phyloP scores from a whole-genome alignment of 2,888 invertebrate genomes.

The Agonopterix alstromeriana region DNA sequence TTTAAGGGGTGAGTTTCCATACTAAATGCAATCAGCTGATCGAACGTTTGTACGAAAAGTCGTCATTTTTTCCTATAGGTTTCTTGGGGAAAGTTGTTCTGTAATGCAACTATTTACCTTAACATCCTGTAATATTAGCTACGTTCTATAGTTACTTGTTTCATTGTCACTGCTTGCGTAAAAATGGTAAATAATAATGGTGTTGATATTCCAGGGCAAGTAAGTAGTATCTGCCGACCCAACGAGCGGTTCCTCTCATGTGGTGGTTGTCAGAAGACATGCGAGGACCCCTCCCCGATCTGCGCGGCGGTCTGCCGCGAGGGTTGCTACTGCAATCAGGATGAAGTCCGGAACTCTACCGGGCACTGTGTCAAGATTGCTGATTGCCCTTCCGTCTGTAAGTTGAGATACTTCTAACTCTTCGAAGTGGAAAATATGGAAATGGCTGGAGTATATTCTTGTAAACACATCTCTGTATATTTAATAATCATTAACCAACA shows the following conservation, averaged over 20 bases:
- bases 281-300: constrained; percentile 36
- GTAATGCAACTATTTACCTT: no score
- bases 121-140: no score
- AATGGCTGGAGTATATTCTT: not conserved
- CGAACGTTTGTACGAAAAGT: no score
- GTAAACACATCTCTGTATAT: no score
- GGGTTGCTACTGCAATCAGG: constrained; percentile 50
- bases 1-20: no score
- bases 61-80: no score
- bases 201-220: constrained; percentile 32
- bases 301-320: constrained; percentile 39
- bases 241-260: constrained; percentile 44
- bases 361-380: constrained; percentile 44
- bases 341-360: constrained; percentile 34
- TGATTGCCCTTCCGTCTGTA: constrained; percentile 39
- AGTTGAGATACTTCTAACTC: constrained; percentile 12
- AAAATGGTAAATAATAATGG: no score
- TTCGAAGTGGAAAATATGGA: not conserved
- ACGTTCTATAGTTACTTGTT: no score
- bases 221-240: constrained; percentile 35
- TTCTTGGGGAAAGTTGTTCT: no score
- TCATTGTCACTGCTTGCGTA: no score
- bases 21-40: no score
- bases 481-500: no score
- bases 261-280: constrained; percentile 48